Percentiles rank a stretch among this genome's conserved stretches.
phyloP scores from a whole-genome alignment of 1,140 invertebrate genomes.

The Aethina tumida region DNA sequence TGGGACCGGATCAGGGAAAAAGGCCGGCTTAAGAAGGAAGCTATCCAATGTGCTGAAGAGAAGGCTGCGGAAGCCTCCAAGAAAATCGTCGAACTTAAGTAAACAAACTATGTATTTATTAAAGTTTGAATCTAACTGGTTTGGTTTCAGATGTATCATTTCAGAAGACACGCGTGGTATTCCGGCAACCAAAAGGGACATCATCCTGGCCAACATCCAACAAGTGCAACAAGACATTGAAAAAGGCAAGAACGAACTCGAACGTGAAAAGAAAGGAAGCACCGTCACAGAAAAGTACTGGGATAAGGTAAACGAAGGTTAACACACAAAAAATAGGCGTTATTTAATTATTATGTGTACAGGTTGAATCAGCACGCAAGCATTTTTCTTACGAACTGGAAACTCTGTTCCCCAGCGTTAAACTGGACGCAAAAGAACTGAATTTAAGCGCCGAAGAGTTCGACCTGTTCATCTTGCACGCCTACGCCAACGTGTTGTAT shows the following conservation, averaged over 20 bases:
- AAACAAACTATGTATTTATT: too few species aligned
- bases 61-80: constrained; percentile 35
- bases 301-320: too few species aligned
- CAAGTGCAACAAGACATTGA: constrained; percentile 51
- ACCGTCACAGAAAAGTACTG: constrained; percentile 59
- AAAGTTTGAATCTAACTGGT: too few species aligned
- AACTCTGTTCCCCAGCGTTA: constrained; percentile 58
- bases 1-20: constrained; percentile 51
- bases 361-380: constrained; percentile 53
- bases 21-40: constrained; percentile 41
- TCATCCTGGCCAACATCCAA: constrained; percentile 44
- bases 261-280: constrained; percentile 42
- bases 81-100: constrained; percentile 25
- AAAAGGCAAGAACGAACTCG: constrained; percentile 46
- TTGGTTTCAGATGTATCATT: too few species aligned
- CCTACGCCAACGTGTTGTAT: constrained; percentile 52
- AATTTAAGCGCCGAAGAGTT: constrained; percentile 51
- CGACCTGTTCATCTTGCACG: constrained; percentile 57
- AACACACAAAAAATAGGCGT: too few species aligned
- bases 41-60: constrained; percentile 42
- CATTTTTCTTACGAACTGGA: constrained; percentile 63
- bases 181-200: constrained; percentile 33
- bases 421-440: constrained; percentile 54
- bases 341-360: too few species aligned
- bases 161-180: constrained; percentile 40